Percentiles rank a stretch among this genome's conserved stretches.
phyloP scores from a whole-genome alignment of 2,797 vertebrate species.

The Silurus lanzhouensis region DNA sequence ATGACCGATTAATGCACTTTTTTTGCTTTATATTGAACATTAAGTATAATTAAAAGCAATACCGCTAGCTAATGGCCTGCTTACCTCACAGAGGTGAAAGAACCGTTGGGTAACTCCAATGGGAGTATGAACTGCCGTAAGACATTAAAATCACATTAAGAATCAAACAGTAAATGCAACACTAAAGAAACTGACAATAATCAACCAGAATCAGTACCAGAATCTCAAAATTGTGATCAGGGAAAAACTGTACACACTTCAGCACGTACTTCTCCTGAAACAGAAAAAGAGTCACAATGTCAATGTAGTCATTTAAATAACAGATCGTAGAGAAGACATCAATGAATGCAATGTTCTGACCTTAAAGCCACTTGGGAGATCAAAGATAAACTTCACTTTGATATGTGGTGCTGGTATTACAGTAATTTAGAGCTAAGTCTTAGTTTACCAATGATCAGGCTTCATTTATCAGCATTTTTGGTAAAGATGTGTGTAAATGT shows the following conservation, averaged over 20 bases:
- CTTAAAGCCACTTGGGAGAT: background rate
- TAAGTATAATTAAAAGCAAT: background rate
- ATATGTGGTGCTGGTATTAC: background rate
- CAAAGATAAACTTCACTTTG: background rate
- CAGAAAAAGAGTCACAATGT: constrained; percentile 34
- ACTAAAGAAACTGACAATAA: background rate
- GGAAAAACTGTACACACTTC: constrained; percentile 89
- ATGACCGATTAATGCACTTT: background rate
- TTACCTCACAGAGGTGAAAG: constrained; percentile 71
- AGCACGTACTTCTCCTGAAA: constrained; percentile 79
- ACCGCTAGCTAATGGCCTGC: constrained; percentile 19
- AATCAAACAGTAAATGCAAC: background rate
- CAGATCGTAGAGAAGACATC: background rate
- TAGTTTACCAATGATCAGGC: background rate
- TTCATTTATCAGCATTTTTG: background rate
- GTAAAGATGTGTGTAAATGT: too few relatives aligned
- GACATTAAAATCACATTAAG: background rate
- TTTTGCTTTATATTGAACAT: background rate
- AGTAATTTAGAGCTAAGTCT: too few relatives aligned
- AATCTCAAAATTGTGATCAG: constrained; percentile 77
- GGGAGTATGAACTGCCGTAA: constrained; percentile 83
- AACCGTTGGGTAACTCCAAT: constrained; percentile 66
- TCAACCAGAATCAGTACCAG: constrained; percentile 73
- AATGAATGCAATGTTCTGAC: background rate
- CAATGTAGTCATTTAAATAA: background rate